Evolutionary conservation across 1,140 invertebrate genomes (phyloP).

Genomic region (Carcinoscorpius rotundicauda): DNA sequence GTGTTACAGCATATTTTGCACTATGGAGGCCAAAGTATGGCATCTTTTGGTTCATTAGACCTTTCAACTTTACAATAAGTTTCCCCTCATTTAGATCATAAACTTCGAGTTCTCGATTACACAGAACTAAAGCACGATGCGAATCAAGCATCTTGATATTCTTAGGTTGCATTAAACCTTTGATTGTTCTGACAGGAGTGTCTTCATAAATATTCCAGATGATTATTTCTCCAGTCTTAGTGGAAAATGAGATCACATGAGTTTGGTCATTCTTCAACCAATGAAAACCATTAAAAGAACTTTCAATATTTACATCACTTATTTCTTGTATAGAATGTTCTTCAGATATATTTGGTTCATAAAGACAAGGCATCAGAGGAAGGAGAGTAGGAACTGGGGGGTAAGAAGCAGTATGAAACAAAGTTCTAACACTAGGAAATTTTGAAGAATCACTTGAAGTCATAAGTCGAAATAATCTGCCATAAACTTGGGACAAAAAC

Average conservation of each 20-base stretch:
- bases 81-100: conserved; percentile 62
- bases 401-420: conserved; percentile 26
- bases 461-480: conserved; percentile 34
- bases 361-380: conserved; percentile 19
- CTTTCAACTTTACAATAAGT: conserved; percentile 56
- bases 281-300: conserved; percentile 13
- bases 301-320: conserved; percentile 4
- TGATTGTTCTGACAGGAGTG: conserved; percentile 51
- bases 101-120: conserved; percentile 60
- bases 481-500: conserved; percentile 51
- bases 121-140: conserved; percentile 59
- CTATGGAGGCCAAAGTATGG: conserved; percentile 73
- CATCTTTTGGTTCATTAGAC: conserved; percentile 87
- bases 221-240: conserved; percentile 55
- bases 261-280: conserved; percentile 37
- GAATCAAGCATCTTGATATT: conserved; percentile 41
- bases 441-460: conserved; percentile 29
- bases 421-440: conserved; percentile 29
- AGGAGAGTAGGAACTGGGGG: conserved; percentile 19
- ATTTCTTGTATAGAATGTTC: conserved; percentile 4
- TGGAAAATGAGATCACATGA: conserved; percentile 57
- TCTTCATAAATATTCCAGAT: conserved; percentile 48
- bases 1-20: conserved; percentile 57
- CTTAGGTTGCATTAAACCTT: conserved; percentile 32
- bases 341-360: conserved; percentile 4